phyloP scores from a whole-genome alignment of 2,888 invertebrate genomes.

The Amiota minor region DNA sequence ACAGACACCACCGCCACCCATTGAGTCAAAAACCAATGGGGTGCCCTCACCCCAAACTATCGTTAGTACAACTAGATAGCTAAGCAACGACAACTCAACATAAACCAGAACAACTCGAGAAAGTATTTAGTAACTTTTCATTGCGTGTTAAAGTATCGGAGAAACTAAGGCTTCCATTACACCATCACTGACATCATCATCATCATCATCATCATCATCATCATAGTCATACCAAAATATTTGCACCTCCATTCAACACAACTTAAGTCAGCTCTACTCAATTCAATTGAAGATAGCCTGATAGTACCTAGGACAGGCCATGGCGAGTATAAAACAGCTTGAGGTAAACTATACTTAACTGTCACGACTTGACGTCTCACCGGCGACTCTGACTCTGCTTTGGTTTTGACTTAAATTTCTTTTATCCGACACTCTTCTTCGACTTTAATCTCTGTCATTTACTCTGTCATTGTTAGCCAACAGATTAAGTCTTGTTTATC shows the following conservation, averaged over 20 bases:
- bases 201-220: no score
- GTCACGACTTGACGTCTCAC: no score
- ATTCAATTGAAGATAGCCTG: neutral
- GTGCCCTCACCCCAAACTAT: neutral
- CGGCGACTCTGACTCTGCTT: neutral
- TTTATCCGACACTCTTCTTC: neutral
- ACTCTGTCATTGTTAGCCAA: conserved; percentile 20
- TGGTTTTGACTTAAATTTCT: no score
- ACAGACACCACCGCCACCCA: neutral
- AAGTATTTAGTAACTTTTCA: conserved; percentile 24
- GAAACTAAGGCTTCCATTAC: conserved; percentile 19
- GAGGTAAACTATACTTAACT: no score
- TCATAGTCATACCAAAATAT: no score
- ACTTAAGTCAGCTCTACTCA: neutral
- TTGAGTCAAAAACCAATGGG: neutral
- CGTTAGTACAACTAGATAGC: no score
- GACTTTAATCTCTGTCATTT: conserved; percentile 15
- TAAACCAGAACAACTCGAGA: neutral
- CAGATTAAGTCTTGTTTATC: conserved; percentile 47
- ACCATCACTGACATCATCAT: no score
- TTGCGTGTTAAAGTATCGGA: conserved; percentile 16
- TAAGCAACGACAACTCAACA: neutral
- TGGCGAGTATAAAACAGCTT: no score
- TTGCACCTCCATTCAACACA: neutral
- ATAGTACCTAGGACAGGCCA: no score